A percentile compares a stretch with the other conserved stretches of the same genome.
phyloP scores from a whole-genome alignment of 2,888 invertebrate species.

The Busseola fusca region DNA sequence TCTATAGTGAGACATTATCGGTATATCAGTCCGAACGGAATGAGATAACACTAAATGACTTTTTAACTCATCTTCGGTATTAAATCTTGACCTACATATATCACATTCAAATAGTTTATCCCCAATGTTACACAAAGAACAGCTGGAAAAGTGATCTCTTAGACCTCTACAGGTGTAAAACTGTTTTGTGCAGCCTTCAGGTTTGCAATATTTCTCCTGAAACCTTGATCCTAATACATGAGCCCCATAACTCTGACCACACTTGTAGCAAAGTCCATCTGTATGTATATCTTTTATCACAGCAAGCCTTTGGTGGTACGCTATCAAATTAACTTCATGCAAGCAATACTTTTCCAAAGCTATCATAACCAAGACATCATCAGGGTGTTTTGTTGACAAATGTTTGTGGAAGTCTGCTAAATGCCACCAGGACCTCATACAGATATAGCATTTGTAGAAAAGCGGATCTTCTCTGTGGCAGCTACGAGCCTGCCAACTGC shows the following conservation, averaged over 20 bases:
- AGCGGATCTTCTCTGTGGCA: conserved; percentile 61
- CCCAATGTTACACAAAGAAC: neutral
- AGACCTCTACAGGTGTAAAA: conserved; percentile 59
- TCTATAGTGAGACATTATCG: conserved; percentile 1
- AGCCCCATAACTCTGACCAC: conserved; percentile 57
- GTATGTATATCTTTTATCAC: conserved; percentile 40
- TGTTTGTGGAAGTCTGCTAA: conserved; percentile 69
- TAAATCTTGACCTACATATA: conserved; percentile 23
- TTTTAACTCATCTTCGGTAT: rapidly evolving
- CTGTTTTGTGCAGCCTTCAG: neutral
- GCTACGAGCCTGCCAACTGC: conserved; percentile 46
- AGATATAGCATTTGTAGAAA: conserved; percentile 76
- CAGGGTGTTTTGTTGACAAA: conserved; percentile 45
- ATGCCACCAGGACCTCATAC: conserved; percentile 73
- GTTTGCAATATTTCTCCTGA: neutral
- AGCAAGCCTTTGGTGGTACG: neutral
- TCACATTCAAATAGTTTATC: neutral
- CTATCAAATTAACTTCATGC: conserved; percentile 65
- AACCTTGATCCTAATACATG: neutral
- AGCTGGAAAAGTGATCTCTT: neutral
- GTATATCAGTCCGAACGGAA: conserved; percentile 68
- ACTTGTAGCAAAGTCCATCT: conserved; percentile 66
- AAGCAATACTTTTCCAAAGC: conserved; percentile 46
- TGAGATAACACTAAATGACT: conserved; percentile 65
- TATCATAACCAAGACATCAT: rapidly evolving